phyloP scores from a whole-genome alignment of 2,888 invertebrate species.

The Stramonita haemastoma region DNA sequence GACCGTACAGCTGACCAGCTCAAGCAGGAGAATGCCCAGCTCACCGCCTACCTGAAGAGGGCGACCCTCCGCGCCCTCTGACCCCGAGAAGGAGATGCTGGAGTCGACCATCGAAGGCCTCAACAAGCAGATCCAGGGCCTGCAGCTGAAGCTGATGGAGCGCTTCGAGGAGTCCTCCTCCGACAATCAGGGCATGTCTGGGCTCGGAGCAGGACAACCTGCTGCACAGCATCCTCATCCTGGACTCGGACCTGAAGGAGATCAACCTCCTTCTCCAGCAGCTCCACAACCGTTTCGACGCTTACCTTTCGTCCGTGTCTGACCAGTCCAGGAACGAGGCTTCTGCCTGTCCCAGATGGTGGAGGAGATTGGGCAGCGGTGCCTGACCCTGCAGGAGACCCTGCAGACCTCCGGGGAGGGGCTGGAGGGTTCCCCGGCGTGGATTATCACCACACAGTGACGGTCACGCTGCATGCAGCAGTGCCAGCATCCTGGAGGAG shows the following conservation, averaged over 20 bases:
- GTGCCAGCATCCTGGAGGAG: slow-evolving; percentile 51
- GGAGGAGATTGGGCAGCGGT: slow-evolving; percentile 62
- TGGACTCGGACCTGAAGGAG: slow-evolving; percentile 66
- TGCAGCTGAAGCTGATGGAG: slow-evolving; percentile 58
- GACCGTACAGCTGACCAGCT: slow-evolving; percentile 64
- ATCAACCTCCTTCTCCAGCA: slow-evolving; percentile 57
- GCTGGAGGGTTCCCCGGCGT: slow-evolving; percentile 24
- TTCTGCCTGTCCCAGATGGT: slow-evolving; percentile 57
- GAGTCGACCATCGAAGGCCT: slow-evolving; percentile 60
- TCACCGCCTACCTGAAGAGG: slow-evolving; percentile 58
- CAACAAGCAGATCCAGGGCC: slow-evolving; percentile 58
- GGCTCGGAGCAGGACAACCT: slow-evolving; percentile 52
- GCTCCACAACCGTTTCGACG: slow-evolving; percentile 60
- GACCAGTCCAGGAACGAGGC: slow-evolving; percentile 54
- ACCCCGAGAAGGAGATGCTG: slow-evolving; percentile 59
- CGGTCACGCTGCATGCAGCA: slow-evolving; percentile 47
- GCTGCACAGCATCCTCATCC: slow-evolving; percentile 62
- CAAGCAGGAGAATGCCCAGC: slow-evolving; percentile 62
- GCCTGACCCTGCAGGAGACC: slow-evolving; percentile 61
- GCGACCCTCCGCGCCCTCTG: slow-evolving; percentile 17
- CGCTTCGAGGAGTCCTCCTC: slow-evolving; percentile 45
- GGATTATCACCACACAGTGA: slow-evolving; percentile 51
- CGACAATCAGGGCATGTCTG: not conserved
- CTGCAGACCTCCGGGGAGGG: slow-evolving; percentile 52
- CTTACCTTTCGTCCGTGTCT: slow-evolving; percentile 54